Evolutionary conservation across 1,140 invertebrate species (phyloP).

Genomic region (Rhopalosiphum padi): DNA sequence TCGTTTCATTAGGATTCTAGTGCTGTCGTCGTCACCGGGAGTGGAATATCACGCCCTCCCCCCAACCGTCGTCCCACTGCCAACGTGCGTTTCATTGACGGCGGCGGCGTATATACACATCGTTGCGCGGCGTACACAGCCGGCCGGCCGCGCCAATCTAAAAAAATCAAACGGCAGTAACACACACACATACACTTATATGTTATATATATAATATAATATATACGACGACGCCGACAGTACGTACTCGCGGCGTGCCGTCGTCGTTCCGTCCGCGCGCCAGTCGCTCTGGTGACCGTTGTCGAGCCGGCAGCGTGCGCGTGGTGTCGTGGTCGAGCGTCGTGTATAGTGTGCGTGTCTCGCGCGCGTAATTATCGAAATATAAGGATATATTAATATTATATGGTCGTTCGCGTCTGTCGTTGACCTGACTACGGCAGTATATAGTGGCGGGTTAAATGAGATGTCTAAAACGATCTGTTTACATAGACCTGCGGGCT

Average conservation of each 20-base stretch:
- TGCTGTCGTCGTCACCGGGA: neutral
- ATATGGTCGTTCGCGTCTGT: neutral
- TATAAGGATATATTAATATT: neutral
- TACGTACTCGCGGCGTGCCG: neutral
- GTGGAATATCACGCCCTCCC: neutral
- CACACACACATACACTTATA: neutral
- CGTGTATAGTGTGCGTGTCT: neutral
- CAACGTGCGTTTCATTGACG: slow-evolving; percentile 10
- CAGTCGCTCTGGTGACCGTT: neutral
- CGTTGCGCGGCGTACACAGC: neutral
- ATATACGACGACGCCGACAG: neutral
- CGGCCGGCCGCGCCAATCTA: neutral
- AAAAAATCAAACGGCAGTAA: slow-evolving; percentile 11
- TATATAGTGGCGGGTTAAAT: neutral
- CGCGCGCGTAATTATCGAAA: neutral
- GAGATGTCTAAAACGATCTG: neutral
- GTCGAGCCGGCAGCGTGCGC: neutral
- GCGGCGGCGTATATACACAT: neutral
- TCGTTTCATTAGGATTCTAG: slow-evolving; percentile 51
- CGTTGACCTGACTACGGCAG: neutral
- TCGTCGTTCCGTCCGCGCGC: neutral
- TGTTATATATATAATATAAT: neutral
- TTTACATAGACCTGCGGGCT: neutral
- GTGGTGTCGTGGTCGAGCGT: neutral
- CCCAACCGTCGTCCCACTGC: neutral